These are phyloP conservation scores for Erebia epiphron DNA, from an alignment of 2,888 invertebrate species.

Conservation along the genomic window DNA sequence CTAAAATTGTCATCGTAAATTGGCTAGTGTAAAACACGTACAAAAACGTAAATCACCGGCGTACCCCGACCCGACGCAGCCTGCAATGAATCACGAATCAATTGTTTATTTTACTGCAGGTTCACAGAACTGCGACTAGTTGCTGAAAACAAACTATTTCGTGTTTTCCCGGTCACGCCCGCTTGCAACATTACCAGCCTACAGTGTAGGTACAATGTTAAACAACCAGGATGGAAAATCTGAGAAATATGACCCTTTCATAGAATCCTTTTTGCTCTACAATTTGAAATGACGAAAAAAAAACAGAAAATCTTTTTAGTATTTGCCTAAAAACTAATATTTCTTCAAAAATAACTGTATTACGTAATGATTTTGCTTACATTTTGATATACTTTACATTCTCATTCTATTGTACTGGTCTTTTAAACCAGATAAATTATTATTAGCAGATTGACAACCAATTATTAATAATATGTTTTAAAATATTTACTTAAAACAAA, in stretches of 20 bases:
- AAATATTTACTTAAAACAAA: constrained; percentile 5
- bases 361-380: neutral
- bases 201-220: constrained; percentile 28
- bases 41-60: constrained; percentile 42
- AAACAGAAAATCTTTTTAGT: no score
- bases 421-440: neutral
- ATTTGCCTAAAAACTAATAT: neutral
- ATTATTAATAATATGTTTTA: neutral
- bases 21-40: constrained; percentile 27
- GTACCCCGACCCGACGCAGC: constrained; percentile 26
- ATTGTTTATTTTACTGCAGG: constrained; percentile 58
- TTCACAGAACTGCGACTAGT: constrained; percentile 60
- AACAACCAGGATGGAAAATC: neutral
- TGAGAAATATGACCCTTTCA: neutral
- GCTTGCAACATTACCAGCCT: constrained; percentile 38
- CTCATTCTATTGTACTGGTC: neutral
- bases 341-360: neutral
- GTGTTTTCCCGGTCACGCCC: constrained; percentile 50
- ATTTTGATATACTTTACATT: neutral
- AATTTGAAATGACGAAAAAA: no score
- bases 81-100: constrained; percentile 48
- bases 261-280: neutral
- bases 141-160: constrained; percentile 65
- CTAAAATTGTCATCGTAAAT: constrained; percentile 30
- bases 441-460: neutral